Evolutionary conservation across 2,888 invertebrate genomes (phyloP), one percentile per base, ranked within the genome.

Genomic region (Masnerella sp.): DNA sequence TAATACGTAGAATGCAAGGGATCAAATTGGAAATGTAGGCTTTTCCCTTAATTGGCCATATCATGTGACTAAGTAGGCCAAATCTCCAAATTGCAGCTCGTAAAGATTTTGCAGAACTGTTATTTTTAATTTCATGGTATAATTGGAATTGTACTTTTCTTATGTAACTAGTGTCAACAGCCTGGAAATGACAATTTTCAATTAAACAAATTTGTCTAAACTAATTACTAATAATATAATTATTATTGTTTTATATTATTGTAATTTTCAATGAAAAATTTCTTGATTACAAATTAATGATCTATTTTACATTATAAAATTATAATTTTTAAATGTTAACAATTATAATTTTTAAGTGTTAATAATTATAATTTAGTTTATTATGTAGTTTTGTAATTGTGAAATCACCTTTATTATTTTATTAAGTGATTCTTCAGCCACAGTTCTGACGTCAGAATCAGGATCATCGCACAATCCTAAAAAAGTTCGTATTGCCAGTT

Each of bases 401-500:
- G 25, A 25, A 22, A 17, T 43, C 8, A 91, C 91, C 87, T 93
- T 90, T 79, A 95, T 93, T 56, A 94, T 92, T 85, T 91, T 90
- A 84, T 95, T 95, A 0, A 96, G 88, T 81, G 93, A 93, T 88
- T 95, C 95, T 84, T 95, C 94, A 38, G 94, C 94, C 51, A 92
- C 92, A 90, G 94, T 93, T 65, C 95, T 89, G 20, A 95, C 91
- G 85, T 95, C 93, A 2, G 94, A 91, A 84, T 95, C 94, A 1
- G 90, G 85, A 86, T 95, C 95, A 88, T 95, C 93, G 84, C 94
- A 93, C 58, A 93, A 89, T 36, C 90, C 88, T 49, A 95, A 88
- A 72, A 95, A 89, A 25, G 92, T 90, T 88, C 93, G 93, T 67
- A 94, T 91, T 1, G 93, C 91, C 79, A 91, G 90, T 74, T 92